Percentiles rank a stretch among this genome's conserved stretches.
phyloP scores from a whole-genome alignment of 2,888 invertebrate genomes.

The Steinernema carpocapsae region DNA sequence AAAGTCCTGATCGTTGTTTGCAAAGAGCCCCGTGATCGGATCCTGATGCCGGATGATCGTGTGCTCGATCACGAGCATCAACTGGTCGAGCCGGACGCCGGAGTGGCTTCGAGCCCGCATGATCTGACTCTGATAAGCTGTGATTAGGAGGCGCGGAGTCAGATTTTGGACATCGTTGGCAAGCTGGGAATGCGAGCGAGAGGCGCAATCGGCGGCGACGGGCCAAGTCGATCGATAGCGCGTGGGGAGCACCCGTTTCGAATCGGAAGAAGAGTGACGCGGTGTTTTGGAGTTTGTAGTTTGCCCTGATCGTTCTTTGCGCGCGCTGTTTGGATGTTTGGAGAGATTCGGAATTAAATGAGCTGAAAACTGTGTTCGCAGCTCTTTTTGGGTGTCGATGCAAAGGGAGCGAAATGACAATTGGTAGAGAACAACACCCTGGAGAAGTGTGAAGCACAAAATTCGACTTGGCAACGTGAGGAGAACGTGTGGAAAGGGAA shows the following conservation, averaged over 20 bases:
- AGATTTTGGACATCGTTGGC: neutral
- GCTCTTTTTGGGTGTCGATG: too few relatives aligned
- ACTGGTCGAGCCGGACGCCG: slow-evolving; percentile 84
- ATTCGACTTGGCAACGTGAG: too few relatives aligned
- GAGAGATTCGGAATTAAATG: too few relatives aligned
- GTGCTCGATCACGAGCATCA: slow-evolving; percentile 89
- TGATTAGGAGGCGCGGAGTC: neutral
- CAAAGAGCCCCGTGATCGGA: slow-evolving; percentile 94
- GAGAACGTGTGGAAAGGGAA: too few relatives aligned
- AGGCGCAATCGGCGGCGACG: neutral
- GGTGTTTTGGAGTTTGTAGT: slow-evolving; percentile 14
- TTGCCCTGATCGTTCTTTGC: neutral
- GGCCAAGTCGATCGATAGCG: slow-evolving; percentile 26
- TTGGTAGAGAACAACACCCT: too few relatives aligned
- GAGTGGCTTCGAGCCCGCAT: slow-evolving; percentile 72
- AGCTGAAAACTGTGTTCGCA: too few relatives aligned
- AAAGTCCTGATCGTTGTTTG: slow-evolving; percentile 75
- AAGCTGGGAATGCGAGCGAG: neutral
- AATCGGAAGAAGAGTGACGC: neutral
- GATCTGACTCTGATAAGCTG: slow-evolving; percentile 6
- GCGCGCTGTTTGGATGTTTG: neutral
- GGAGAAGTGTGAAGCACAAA: too few relatives aligned
- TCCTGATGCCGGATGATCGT: slow-evolving; percentile 89
- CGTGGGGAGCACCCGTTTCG: slow-evolving; percentile 15
- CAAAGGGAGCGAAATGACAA: too few relatives aligned